Percentiles rank a stretch among this genome's conserved stretches.
phyloP scores from a whole-genome alignment of 2,888 invertebrate species.

The Agriotes lineatus region DNA sequence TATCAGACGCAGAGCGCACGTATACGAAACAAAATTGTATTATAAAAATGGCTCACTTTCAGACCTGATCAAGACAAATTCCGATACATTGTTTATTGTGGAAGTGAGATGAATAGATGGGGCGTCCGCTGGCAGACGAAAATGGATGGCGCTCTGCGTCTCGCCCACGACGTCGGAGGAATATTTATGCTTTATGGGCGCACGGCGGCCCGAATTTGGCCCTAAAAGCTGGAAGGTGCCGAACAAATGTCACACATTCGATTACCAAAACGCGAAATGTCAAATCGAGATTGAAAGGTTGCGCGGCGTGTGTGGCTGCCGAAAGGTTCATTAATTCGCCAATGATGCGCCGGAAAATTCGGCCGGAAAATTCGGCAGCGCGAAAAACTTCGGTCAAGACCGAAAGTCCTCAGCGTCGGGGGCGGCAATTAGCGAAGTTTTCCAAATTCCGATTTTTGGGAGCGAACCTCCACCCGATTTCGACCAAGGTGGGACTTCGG shows the following conservation, averaged over 20 bases:
- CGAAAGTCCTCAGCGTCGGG: too few relatives aligned
- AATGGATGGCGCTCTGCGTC: slow-evolving; percentile 42
- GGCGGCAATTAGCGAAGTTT: too few relatives aligned
- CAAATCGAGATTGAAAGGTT: slow-evolving; percentile 35
- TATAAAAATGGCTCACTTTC: slow-evolving; percentile 60
- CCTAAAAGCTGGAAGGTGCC: neutral
- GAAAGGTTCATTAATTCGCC: slow-evolving; percentile 27
- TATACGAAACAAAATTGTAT: slow-evolving; percentile 57
- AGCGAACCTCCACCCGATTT: too few relatives aligned
- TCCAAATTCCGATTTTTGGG: too few relatives aligned
- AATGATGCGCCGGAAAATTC: too few relatives aligned
- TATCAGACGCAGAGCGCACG: slow-evolving; percentile 54
- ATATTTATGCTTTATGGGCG: slow-evolving; percentile 32
- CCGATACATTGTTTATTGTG: slow-evolving; percentile 64
- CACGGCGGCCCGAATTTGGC: slow-evolving; percentile 17
- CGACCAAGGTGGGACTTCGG: neutral
- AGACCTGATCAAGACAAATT: slow-evolving; percentile 63
- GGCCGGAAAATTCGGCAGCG: too few relatives aligned
- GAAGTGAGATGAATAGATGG: slow-evolving; percentile 49
- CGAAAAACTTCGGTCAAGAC: too few relatives aligned
- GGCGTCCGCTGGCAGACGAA: slow-evolving; percentile 38
- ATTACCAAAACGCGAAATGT: slow-evolving; percentile 35
- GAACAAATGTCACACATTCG: slow-evolving; percentile 38
- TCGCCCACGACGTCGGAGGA: slow-evolving; percentile 22
- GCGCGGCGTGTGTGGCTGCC: slow-evolving; percentile 7